Conservation (phyloP, 2,888 invertebrate genomes). For the Corythucha ciliata region DNA sequence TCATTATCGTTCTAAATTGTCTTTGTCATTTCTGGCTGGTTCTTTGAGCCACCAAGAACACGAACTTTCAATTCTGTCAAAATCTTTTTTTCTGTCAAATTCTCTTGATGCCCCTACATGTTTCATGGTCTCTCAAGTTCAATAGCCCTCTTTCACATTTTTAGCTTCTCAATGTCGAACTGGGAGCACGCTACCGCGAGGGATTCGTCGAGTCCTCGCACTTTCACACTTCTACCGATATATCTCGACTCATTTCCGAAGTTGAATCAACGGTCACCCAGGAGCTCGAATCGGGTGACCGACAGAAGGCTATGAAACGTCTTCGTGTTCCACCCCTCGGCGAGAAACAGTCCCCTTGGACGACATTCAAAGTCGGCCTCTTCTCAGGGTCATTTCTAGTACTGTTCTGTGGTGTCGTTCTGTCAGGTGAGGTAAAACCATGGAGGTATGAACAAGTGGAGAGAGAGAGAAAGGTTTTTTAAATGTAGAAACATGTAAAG, state of each 20-base stretch:
- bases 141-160: too few relatives aligned
- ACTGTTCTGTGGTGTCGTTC: slow-evolving; percentile 57
- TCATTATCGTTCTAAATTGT: too few relatives aligned
- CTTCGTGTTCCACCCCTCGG: slow-evolving; percentile 76
- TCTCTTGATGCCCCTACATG: too few relatives aligned
- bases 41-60: too few relatives aligned
- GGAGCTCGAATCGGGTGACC: slow-evolving; percentile 66
- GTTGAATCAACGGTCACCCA: slow-evolving; percentile 62
- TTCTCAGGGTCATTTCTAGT: slow-evolving; percentile 75
- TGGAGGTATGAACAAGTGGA: too few relatives aligned
- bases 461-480: too few relatives aligned
- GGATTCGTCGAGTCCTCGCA: slow-evolving; percentile 71
- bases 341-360: slow-evolving; percentile 72
- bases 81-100: too few relatives aligned
- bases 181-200: slow-evolving; percentile 68
- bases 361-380: slow-evolving; percentile 73
- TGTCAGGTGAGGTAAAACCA: slow-evolving; percentile 52
- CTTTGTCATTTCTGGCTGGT: too few relatives aligned
- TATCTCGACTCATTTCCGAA: slow-evolving; percentile 70
- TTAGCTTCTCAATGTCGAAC: slow-evolving; percentile 54
- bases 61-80: too few relatives aligned
- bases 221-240: slow-evolving; percentile 77
- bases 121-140: too few relatives aligned
- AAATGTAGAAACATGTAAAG: too few relatives aligned
- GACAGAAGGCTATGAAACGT: slow-evolving; percentile 79